Evolutionary conservation across 2,113 vertebrate species (phyloP).

Genomic region (Ciconia maguari): DNA sequence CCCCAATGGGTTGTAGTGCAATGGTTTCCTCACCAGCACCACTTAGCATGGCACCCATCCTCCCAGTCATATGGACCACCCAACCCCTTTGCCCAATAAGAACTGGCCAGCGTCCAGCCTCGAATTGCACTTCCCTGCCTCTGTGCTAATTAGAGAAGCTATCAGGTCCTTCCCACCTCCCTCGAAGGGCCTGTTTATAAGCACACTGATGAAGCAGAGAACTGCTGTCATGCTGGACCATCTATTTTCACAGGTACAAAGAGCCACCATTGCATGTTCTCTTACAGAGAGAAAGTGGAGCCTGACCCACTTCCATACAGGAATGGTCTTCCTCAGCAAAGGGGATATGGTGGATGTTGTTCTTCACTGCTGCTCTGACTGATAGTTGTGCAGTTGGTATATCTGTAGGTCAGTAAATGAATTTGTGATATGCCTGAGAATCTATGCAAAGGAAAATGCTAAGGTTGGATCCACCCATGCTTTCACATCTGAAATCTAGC

Average conservation of each 20-base stretch:
- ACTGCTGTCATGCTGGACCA: not conserved
- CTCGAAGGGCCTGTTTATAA: not conserved
- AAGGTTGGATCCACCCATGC: not conserved
- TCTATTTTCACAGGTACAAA: not conserved
- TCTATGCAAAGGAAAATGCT: not conserved
- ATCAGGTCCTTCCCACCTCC: not conserved
- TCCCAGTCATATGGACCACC: not conserved
- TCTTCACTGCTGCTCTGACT: not conserved
- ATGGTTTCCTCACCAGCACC: not conserved
- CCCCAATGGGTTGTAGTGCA: not conserved
- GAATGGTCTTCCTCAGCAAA: not conserved
- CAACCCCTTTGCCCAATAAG: not conserved
- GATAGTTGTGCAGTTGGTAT: not conserved
- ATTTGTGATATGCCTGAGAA: not conserved
- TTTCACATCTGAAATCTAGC: not conserved
- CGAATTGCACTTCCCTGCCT: not conserved
- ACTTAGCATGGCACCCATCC: not conserved
- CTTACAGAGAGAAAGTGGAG: not conserved
- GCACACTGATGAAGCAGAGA: not conserved
- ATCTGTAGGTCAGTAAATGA: not conserved
- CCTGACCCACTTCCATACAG: not conserved
- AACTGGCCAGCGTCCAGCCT: not conserved
- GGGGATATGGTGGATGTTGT: not conserved
- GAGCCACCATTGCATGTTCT: not conserved
- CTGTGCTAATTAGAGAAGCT: fast-evolving